Evolutionary conservation across 35 echinoderm and acorn worm species (phyloP), one percentile per base, ranked within the genome.

Genomic region (Diadema setosum): DNA sequence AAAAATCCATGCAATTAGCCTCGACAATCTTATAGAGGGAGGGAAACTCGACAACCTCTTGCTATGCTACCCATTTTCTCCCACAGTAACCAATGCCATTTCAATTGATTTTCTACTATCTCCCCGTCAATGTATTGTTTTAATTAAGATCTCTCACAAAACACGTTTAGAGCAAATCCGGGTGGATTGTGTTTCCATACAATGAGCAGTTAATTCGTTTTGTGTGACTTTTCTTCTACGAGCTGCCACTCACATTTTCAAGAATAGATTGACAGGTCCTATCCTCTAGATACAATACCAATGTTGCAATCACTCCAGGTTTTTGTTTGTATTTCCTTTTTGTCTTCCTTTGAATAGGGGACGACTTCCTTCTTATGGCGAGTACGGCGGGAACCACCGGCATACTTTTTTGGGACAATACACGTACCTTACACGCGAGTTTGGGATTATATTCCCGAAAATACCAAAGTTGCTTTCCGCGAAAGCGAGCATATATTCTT

Each of bases 381-480:
- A 39, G 86, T 95, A 25, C 48, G 87, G 34, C 67, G 96, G 55
- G 89, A 99, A 58, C 93, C 93, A 18, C 96, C 96, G 20, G 96
- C 93, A 0, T 99, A 99, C 43, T 94, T 99, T 43, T 95, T 99
- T 30, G 96, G 96, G 37, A 99, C 96, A 39, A 95, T 99, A 26
- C 96, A 99, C 80, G 96, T 99, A 83, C 96, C 96, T 8, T 99
- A 99, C 56, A 85, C 93, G 6, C 85, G 90, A 39, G 96, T 99
- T 35, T 99, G 96, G 96, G 93, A 99, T 85, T 99, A 92, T 43
- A 99, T 99, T 45, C 96, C 96, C 0, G 86, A 89, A 29, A 99
- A 94, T 75, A 86, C 87, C 24, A 99, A 99, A 90, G 93, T 86
- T 63, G 96, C 96, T 57, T 99, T 99, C 83, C 46, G 78, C 18